Evolutionary conservation across 2,888 invertebrate species (phyloP).

Genomic region (Rhorus exstirpatorius): DNA sequence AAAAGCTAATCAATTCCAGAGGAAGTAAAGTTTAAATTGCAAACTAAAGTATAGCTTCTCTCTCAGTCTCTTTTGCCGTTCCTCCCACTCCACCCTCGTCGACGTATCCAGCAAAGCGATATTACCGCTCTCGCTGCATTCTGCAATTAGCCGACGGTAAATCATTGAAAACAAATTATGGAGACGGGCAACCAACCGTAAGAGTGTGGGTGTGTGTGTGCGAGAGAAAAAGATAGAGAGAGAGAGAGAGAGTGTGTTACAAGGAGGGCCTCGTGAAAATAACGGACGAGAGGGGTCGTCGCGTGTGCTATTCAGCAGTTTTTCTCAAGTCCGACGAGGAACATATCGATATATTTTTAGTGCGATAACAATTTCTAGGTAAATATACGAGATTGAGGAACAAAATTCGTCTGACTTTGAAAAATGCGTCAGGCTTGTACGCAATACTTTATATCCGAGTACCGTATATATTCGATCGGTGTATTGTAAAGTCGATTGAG

Average conservation of each 20-base stretch:
- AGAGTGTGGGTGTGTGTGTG: slow-evolving; percentile 57
- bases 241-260: slow-evolving; percentile 37
- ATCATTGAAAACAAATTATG: slow-evolving; percentile 86
- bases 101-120: slow-evolving; percentile 72
- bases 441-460: too few species aligned
- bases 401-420: neutral
- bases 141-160: slow-evolving; percentile 86
- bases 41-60: slow-evolving; percentile 86
- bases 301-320: slow-evolving; percentile 46
- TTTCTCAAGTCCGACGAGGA: neutral
- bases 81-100: slow-evolving; percentile 69
- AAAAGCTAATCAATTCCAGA: slow-evolving; percentile 86
- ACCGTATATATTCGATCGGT: neutral
- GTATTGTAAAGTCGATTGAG: slow-evolving; percentile 14
- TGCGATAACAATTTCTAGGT: neutral
- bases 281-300: slow-evolving; percentile 66
- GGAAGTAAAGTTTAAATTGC: slow-evolving; percentile 86
- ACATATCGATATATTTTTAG: neutral
- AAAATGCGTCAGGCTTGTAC: too few species aligned
- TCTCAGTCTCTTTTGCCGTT: slow-evolving; percentile 68
- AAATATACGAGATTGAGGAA: neutral
- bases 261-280: slow-evolving; percentile 51
- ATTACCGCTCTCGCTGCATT: slow-evolving; percentile 82
- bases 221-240: slow-evolving; percentile 50
- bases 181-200: slow-evolving; percentile 73